These are phyloP conservation scores for Priocnemis perturbator DNA, from an alignment of 2,888 invertebrate genomes.

Conservation along the genomic window DNA sequence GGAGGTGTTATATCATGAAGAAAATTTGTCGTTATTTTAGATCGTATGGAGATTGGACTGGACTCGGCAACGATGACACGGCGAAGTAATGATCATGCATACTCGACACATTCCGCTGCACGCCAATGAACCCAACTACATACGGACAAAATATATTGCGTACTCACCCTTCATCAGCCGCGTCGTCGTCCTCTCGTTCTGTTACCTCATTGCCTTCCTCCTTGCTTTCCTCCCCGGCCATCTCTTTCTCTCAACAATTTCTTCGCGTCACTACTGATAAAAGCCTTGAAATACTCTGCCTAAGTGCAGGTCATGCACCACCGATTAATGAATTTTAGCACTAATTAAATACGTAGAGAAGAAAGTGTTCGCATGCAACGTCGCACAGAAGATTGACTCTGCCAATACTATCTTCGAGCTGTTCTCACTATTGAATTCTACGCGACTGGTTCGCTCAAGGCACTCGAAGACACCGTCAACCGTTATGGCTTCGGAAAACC, in stretches of 20 bases:
- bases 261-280: background rate
- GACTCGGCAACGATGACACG: too few species aligned
- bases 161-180: slow-evolving; percentile 60
- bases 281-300: too few species aligned
- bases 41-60: too few species aligned
- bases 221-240: slow-evolving; percentile 57
- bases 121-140: too few species aligned
- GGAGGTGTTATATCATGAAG: too few species aligned
- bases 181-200: slow-evolving; percentile 35
- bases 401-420: slow-evolving; percentile 1
- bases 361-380: background rate
- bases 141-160: too few species aligned
- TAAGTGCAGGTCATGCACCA: too few species aligned
- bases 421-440: slow-evolving; percentile 23
- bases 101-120: too few species aligned
- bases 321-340: too few species aligned
- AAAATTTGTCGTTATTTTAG: too few species aligned
- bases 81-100: too few species aligned
- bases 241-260: slow-evolving; percentile 19
- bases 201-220: slow-evolving; percentile 32
- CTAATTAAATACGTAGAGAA: too few species aligned
- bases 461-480: slow-evolving; percentile 36
- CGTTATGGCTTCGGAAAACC: slow-evolving; percentile 67
- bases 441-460: slow-evolving; percentile 46
- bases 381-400: slow-evolving; percentile 4